Evolutionary conservation across 2,113 vertebrate genomes (phyloP).

Genomic region (Colistium nudipinnis): DNA sequence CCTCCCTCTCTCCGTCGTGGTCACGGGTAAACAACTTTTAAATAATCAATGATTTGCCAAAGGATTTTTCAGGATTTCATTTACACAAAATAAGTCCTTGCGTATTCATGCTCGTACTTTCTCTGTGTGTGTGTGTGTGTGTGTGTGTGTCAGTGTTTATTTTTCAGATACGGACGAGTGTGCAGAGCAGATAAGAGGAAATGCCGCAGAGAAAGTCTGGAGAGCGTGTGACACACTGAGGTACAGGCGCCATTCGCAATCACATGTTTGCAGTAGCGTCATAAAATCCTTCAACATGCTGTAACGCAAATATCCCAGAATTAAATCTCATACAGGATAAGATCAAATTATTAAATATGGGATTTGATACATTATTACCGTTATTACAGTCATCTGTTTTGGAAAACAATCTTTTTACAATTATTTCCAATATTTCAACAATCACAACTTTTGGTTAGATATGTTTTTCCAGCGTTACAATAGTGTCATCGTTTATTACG

Average conservation of each 20-base stretch:
- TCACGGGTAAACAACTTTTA: slow-evolving; percentile 27
- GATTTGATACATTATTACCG: no score
- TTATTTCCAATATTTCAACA: no score
- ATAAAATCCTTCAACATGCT: background rate
- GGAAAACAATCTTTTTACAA: no score
- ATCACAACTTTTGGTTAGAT: no score
- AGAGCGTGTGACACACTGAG: background rate
- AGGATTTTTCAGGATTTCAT: background rate
- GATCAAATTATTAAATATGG: no score
- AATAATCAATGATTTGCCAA: background rate
- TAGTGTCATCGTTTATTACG: no score
- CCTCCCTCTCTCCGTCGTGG: background rate
- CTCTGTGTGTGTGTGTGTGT: background rate
- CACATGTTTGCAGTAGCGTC: background rate
- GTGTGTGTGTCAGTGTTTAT: background rate
- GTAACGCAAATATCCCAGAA: no score
- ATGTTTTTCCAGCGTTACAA: no score
- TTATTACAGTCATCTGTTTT: no score
- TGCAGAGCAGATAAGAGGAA: background rate
- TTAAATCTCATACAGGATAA: no score
- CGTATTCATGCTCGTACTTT: background rate
- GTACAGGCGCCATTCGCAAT: background rate
- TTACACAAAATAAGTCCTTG: no score
- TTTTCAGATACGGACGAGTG: background rate
- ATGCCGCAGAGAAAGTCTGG: background rate